phyloP scores from a whole-genome alignment of 2,113 vertebrate genomes.

The Lucifuga dentata region DNA sequence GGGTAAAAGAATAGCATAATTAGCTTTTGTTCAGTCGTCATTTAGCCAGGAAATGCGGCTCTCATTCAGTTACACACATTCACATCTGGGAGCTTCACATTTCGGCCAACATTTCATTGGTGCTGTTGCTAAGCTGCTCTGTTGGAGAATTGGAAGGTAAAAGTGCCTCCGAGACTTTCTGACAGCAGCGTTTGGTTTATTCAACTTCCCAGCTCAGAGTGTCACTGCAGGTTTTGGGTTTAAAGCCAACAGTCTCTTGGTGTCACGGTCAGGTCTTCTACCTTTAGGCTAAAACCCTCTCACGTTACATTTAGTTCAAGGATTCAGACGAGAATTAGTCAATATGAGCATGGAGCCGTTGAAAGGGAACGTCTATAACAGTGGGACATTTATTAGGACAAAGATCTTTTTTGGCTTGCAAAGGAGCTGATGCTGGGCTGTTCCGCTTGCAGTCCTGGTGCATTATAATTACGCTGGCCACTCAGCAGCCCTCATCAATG shows the following conservation, averaged over 20 bases:
- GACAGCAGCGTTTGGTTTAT: conserved; percentile 21
- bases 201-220: conserved; percentile 6
- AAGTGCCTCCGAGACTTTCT: conserved; percentile 17
- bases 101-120: not conserved
- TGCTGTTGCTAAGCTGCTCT: conserved; percentile 16
- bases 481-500: conserved; percentile 50
- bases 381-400: conserved; percentile 46
- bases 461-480: conserved; percentile 65
- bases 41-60: no score
- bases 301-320: conserved; percentile 15
- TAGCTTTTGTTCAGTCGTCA: conserved; percentile 5
- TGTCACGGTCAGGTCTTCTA: conserved; percentile 28
- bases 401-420: conserved; percentile 70
- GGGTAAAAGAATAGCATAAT: conserved; percentile 9
- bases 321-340: conserved; percentile 20
- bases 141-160: not conserved
- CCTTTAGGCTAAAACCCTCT: conserved; percentile 14
- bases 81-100: not conserved
- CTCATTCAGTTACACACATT: not conserved
- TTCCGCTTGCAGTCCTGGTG: conserved; percentile 18
- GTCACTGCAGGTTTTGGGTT: conserved; percentile 21
- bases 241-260: conserved; percentile 31
- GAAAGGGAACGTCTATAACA: conserved; percentile 23
- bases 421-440: conserved; percentile 61
- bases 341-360: conserved; percentile 12